Base-by-base conservation (phyloP, 2,888 invertebrate species). In the Dolichomitus sp. region DNA sequence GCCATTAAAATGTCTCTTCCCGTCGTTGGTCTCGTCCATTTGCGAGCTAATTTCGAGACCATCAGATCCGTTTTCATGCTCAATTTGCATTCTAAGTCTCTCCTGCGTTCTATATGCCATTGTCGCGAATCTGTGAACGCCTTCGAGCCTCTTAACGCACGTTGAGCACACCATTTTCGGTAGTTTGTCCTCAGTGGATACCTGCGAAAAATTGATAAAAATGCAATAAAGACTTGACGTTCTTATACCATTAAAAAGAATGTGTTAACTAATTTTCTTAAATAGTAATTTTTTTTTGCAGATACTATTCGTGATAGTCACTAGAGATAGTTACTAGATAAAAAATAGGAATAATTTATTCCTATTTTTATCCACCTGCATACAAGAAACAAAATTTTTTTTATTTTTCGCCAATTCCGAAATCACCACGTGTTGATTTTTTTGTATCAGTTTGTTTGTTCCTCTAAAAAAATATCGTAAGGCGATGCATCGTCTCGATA, bases 161-260 rank as follows among this genome's bases (percentile, higher is more conserved):
- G 94, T 94, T 74, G 95, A 94, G 90, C 97, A 97, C 87, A 97
- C 95, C 94, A 96, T 95, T 94, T 96, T 96, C 7, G 96, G 96
- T 84, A 96, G 93, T 88, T 94, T 95, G 90, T 97, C 96, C 91
- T 96, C 95, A 88, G 95, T 94, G 70, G 95, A 95, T 79, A 96
- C 95, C 97, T 97, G 92, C 69, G 91, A 57, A 27, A 4, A 52
- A 52, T 23, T 23, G 5, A 1, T 9, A 9, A 37, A 37, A 37
- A 9, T 37, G 0, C 9, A 1, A 37, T 37, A 9, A 37, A 37
- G 9, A 37, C 7, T 37, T 9, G 37, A 37, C 9, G 9, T 37
- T 37, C 0, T 9, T 37, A 9, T 9, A 37, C 37, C 9, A 9
- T 7, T 37, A 37, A 7, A 37, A 37, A 37, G 9, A 37, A 37